Base-by-base conservation (phyloP, 1,140 invertebrate genomes). In the Metaphire vulgaris region DNA sequence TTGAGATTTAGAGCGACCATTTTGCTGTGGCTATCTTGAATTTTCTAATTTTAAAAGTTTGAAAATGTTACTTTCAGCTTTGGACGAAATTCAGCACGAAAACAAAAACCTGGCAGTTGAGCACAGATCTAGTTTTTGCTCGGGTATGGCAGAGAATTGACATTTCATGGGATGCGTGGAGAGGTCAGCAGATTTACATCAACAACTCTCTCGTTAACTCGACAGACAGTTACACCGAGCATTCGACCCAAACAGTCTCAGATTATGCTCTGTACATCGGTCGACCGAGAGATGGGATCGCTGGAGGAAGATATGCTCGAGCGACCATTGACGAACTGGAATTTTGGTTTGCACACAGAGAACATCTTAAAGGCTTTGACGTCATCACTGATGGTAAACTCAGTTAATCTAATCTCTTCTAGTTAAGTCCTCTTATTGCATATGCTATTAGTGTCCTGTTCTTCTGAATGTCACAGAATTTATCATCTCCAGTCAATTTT, bases 81-180 rank as follows among this genome's bases (percentile, higher is more conserved):
- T 56, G 41, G 21, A 56, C 41, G 41, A 56, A 56, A 69, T 69
- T 69, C 33, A 67, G 64, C 70, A 56, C 41, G 33, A 16, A n/a
- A 29, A 72, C 72, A 1, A 81, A 80, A 73, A 74, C 79, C 16
- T 86, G 84, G 84, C 78, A 78, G 16, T 80, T 82, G 1, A 74
- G 76, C 1, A 81, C 82, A 0, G 76, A 79, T 16, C 74, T 78
- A 21, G 65, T 86, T 26, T 65, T 75, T 2, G 34, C 70, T 12
- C 77, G 81, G 12, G 71, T 78, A 1, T 86, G 85, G 85, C 82
- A 85, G 71, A 80, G 82, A n/a, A 78, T 86, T 12, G 83, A 81
- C 2, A 28, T 85, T 67, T 82, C 83, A 12, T 86, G 85, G 85
- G 80, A 84, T 69, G 78, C 79, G 1, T 79, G 80, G 1, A 79